These are phyloP conservation scores for Luperina testacea DNA, from an alignment of 2,888 invertebrate genomes.

Conservation along the genomic window DNA sequence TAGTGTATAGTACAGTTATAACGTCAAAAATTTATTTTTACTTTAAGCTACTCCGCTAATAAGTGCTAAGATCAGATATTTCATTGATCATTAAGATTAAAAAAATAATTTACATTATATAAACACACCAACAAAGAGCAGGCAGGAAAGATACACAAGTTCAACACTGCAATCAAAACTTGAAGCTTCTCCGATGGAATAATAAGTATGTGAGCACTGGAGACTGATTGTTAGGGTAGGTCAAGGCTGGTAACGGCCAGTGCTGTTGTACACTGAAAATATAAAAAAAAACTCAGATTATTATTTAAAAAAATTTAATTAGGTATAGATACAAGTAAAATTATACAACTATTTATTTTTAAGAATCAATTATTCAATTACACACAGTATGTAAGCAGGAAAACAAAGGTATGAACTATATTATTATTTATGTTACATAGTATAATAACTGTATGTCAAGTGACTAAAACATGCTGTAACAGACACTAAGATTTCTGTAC, in stretches of 20 bases:
- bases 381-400: conserved; percentile 35
- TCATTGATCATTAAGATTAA: conserved; percentile 70
- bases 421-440: conserved; percentile 12
- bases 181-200: conserved; percentile 78
- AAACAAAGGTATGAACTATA: conserved; percentile 25
- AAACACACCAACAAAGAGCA: conserved; percentile 73
- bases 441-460: conserved; percentile 32
- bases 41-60: conserved; percentile 59
- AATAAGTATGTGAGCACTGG: conserved; percentile 81
- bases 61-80: conserved; percentile 84
- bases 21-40: conserved; percentile 65
- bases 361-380: conserved; percentile 17
- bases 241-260: conserved; percentile 82
- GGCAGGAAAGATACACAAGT: conserved; percentile 77
- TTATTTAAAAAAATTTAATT: conserved; percentile 58
- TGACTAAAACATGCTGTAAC: conserved; percentile 38
- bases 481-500: conserved; percentile 19
- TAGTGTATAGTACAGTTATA: conserved; percentile 56
- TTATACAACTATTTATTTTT: conserved; percentile 6
- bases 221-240: conserved; percentile 73
- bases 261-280: conserved; percentile 85
- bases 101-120: conserved; percentile 70
- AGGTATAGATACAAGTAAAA: conserved; percentile 9
- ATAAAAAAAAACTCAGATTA: conserved; percentile 69
- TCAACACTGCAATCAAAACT: conserved; percentile 78